Evolutionary conservation across 2,888 invertebrate species (phyloP).

Genomic region (Operophtera brumata): DNA sequence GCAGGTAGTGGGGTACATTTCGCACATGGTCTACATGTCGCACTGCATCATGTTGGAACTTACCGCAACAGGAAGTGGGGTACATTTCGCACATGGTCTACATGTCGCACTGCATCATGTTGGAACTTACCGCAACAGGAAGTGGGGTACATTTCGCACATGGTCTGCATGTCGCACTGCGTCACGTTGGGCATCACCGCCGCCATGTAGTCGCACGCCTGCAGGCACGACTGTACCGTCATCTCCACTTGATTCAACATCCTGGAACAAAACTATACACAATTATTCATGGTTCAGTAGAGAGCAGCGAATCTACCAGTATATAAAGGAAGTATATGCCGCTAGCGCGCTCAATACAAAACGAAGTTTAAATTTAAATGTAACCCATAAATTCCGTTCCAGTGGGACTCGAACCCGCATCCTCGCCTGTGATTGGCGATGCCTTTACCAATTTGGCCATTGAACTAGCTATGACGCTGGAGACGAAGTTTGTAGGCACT

Average conservation of each 20-base stretch:
- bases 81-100: constrained; percentile 49
- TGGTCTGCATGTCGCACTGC: constrained; percentile 54
- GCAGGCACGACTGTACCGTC: constrained; percentile 52
- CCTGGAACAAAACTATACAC: constrained; percentile 33
- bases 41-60: constrained; percentile 49
- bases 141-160: constrained; percentile 44
- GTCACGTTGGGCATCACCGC: constrained; percentile 42
- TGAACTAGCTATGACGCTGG: too few species aligned
- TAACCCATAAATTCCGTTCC: too few species aligned
- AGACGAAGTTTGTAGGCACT: too few species aligned
- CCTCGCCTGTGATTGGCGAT: too few species aligned
- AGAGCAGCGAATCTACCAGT: background rate
- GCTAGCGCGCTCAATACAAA: too few species aligned
- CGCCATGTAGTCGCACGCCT: constrained; percentile 53
- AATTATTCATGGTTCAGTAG: background rate
- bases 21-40: constrained; percentile 54
- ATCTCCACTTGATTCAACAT: constrained; percentile 56
- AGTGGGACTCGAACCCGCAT: too few species aligned
- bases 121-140: constrained; percentile 56
- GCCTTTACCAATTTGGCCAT: too few species aligned
- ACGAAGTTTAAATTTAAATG: too few species aligned
- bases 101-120: constrained; percentile 50
- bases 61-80: constrained; percentile 44
- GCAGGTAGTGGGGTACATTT: constrained; percentile 38
- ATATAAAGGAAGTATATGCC: too few species aligned